Evolutionary conservation across 35 echinoderm and acorn worm species (phyloP).

Genomic region (Eucidaris tribuloides): DNA sequence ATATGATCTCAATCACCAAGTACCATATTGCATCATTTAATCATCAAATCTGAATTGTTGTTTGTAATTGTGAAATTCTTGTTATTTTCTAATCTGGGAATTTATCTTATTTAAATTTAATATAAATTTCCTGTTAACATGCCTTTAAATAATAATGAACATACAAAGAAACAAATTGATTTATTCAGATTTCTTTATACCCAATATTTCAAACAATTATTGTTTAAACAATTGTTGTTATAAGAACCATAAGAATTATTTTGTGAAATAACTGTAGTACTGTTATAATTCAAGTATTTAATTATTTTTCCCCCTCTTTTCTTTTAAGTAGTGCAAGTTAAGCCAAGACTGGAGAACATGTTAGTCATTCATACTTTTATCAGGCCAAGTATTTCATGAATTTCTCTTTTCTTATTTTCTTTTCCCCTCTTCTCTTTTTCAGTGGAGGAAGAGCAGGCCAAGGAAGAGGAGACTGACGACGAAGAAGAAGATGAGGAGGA

Average conservation of each 20-base stretch:
- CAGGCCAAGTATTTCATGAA: neutral
- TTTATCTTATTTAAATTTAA: too few species aligned
- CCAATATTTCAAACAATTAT: too few species aligned
- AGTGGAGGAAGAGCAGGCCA: slow-evolving; percentile 33
- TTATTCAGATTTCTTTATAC: too few species aligned
- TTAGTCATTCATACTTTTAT: neutral
- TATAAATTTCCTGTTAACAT: too few species aligned
- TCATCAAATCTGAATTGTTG: neutral
- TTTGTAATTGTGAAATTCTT: too few species aligned
- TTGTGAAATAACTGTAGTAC: too few species aligned
- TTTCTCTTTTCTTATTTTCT: neutral
- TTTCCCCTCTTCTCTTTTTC: neutral
- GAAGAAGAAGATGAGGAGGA: neutral
- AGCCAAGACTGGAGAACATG: neutral
- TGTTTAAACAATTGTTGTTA: too few species aligned
- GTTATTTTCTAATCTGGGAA: too few species aligned
- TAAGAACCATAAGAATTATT: too few species aligned
- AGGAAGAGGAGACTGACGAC: slow-evolving; percentile 14
- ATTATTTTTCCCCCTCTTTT: too few species aligned
- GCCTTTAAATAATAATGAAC: neutral
- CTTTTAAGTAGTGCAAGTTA: too few species aligned
- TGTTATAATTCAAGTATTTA: too few species aligned
- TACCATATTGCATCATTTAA: neutral
- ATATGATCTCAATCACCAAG: neutral
- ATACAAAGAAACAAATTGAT: neutral